Base-by-base conservation (phyloP, 2,797 vertebrate genomes). In the Melanitta fusca region DNA sequence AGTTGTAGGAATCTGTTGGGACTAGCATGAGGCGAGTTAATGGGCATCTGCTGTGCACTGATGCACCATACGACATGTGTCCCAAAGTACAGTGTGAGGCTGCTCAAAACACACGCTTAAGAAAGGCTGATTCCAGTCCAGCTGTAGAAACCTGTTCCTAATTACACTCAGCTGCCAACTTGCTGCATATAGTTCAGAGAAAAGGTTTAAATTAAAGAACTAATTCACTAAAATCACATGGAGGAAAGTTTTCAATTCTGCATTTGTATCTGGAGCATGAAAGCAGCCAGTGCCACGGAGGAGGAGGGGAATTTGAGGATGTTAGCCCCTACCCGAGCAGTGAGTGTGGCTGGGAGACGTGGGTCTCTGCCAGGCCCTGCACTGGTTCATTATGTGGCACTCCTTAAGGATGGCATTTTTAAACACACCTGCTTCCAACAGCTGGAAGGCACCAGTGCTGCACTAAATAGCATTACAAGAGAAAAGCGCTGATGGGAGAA, bases 281-380 rank as follows among this genome's bases (percentile, higher is more conserved):
- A 81, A 81, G 30, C n/a, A 57, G 17, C 49, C 45, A 47, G 58
- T 71, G 54, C 38, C 84, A 27, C 69, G 28, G 38, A 74, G 41
- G 7, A 65, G 32, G 24, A 51, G 61, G 89, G 43, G 36, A 57
- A 47, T 24, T 79, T 39, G 38, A 43, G 45, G 65, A 39, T 24
- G 49, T 85, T 49, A 64, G 18, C 58, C 18, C 19, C 54, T 45
- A 4, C 74, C 27, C 77, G 81, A 80, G 72, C 41, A 60, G 43
- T 13, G 45, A 75, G 21, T 0, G 0, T 65, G 68, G 51, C 71
- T 73, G 74, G 0, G 3, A 57, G 1, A 0, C 3, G 1, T 34
- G 68, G 61, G 56, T 30, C 72, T 82, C 61, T 32, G 43, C 60
- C 54, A 58, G 56, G 41, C 32, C n/a, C 41, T 39, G 69, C 68